Base-by-base conservation (phyloP, 1,140 invertebrate genomes). In the Ridgeia piscesae region DNA sequence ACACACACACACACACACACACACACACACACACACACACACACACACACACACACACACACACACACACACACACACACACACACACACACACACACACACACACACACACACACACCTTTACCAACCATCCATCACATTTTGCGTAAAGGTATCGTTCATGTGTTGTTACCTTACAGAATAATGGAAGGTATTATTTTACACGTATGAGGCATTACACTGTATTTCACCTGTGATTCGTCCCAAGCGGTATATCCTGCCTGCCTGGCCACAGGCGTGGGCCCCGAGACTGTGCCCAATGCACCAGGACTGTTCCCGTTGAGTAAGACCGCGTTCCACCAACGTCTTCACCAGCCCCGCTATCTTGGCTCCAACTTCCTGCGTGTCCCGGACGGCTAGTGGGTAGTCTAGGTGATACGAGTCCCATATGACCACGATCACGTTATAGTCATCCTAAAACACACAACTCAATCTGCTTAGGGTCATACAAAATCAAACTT, bases 341-440 rank as follows among this genome's bases (percentile, higher is more conserved):
- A 93, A 92, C 14, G 88, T 35, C 34, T 33, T 34, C 8, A 93
- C 17, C 50, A 93, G 27, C 27, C 33, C 27, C 48, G 92, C 34
- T n/a, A 91, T 33, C 96, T 99, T 98, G 48, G 89, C 92, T 35
- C 92, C 93, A 31, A 93, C 93, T 6, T 89, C 27, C 9, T 93
- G 93, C 6, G 93, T 93, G 91, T 93, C 93, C 14, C 93, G 91
- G 88, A 90, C 92, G 9, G 93, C 93, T 33, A 92, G 93, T 27
- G 50, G 92, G 89, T 93, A 93, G 95, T 98, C 98, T 6, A 91
- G 34, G 33, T 33, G 42, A 33, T 89, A 88, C 27, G 93, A 91
- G 34, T 89, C 89, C 93, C 93, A 93, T n/a, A 50, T 93, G 48
- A 93, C 91, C 94, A 98, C 98, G 77, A 99, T 97, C 0, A 98